These are phyloP conservation scores for Petaurus breviceps DNA, from an alignment of 2,113 vertebrate species.

Conservation along the genomic window DNA sequence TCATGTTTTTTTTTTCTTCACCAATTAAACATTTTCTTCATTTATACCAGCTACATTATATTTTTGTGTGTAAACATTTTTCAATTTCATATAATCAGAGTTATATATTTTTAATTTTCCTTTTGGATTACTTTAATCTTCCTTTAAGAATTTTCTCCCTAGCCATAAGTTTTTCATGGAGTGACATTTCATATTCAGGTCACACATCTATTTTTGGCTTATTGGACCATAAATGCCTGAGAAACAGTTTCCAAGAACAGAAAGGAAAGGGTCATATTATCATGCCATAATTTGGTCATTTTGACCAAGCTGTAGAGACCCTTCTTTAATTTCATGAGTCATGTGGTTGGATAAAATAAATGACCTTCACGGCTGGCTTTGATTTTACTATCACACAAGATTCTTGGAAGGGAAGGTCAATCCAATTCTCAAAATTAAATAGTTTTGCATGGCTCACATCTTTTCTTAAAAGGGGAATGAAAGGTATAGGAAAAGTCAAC, in stretches of 20 bases:
- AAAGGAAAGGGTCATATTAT: neutral
- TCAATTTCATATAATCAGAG: neutral
- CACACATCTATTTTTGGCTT: conserved; percentile 33
- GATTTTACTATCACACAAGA: neutral
- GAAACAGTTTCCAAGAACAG: neutral
- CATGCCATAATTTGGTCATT: neutral
- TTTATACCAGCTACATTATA: neutral
- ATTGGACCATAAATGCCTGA: conserved; percentile 34
- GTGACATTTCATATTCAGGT: conserved; percentile 32
- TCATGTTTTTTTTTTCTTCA: neutral
- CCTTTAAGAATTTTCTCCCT: neutral
- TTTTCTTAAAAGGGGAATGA: neutral
- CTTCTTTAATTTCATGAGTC: neutral
- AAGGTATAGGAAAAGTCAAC: neutral
- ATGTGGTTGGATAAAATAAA: neutral
- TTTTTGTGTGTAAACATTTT: neutral
- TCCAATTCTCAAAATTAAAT: neutral
- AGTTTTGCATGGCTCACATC: neutral
- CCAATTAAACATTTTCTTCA: neutral
- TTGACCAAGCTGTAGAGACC: neutral
- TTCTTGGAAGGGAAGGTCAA: neutral
- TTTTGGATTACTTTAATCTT: conserved; percentile 5
- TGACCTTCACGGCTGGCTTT: neutral
- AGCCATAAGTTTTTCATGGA: conserved; percentile 42
- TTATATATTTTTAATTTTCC: neutral